A percentile compares a stretch with the other conserved stretches of the same genome.
Conservation (phyloP, 1,140 invertebrate species). For the Batillaria attramentaria region DNA sequence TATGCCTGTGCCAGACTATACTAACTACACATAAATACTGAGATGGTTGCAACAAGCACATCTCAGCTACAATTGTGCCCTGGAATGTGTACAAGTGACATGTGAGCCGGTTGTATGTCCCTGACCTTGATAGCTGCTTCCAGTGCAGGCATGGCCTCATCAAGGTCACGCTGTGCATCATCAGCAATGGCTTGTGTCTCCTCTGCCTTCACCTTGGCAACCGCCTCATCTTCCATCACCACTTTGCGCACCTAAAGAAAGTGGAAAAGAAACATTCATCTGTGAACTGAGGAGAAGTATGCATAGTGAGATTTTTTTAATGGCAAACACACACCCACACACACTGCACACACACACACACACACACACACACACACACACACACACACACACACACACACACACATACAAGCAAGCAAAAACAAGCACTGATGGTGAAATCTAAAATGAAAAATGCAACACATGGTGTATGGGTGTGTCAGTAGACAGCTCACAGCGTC, state of each 20-base stretch:
- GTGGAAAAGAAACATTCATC: too few species aligned
- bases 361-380: not conserved
- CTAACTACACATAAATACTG: too few species aligned
- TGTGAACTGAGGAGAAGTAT: too few species aligned
- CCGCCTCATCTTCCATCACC: conserved; percentile 71
- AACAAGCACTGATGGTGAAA: not conserved
- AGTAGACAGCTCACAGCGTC: conserved; percentile 64
- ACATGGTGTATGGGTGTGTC: too few species aligned
- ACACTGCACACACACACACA: too few species aligned
- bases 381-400: not conserved
- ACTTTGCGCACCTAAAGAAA: conserved; percentile 68
- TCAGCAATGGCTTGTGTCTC: conserved; percentile 72
- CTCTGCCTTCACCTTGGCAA: conserved; percentile 72
- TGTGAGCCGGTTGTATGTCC: too few species aligned
- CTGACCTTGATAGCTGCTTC: conserved; percentile 81
- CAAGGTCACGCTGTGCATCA: conserved; percentile 79
- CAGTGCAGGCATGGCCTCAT: conserved; percentile 86
- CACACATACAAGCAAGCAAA: too few species aligned
- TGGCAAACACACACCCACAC: not conserved
- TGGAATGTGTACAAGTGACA: too few species aligned
- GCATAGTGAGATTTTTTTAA: not conserved
- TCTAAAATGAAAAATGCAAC: too few species aligned
- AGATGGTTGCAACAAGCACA: too few species aligned
- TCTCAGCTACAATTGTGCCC: too few species aligned
- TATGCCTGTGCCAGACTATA: too few species aligned